Evolutionary conservation across 1,140 invertebrate genomes (phyloP).

Genomic region (Nephila pilipes): DNA sequence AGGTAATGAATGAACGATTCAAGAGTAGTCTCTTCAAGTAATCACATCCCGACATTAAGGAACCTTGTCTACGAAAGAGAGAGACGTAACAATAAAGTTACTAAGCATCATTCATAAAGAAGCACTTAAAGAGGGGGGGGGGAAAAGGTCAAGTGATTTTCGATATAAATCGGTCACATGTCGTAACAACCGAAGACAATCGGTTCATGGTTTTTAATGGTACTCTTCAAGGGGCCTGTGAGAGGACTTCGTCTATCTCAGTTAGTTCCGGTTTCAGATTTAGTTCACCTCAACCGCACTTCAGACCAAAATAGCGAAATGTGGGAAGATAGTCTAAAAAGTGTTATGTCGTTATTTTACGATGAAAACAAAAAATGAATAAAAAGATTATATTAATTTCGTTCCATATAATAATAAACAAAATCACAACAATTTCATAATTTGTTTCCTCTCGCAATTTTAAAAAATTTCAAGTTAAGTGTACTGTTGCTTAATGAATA

Average conservation of each 20-base stretch:
- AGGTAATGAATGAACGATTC: not conserved
- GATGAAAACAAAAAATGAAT: too few relatives aligned
- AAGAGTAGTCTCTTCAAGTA: not conserved
- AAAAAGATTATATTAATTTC: too few relatives aligned
- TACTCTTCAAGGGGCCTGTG: not conserved
- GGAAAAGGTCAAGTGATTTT: conserved; percentile 18
- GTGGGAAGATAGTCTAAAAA: not conserved
- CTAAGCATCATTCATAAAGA: not conserved
- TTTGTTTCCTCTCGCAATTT: too few relatives aligned
- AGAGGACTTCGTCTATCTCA: not conserved
- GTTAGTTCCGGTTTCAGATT: not conserved
- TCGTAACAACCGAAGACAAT: not conserved
- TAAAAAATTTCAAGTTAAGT: too few relatives aligned
- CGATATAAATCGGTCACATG: not conserved
- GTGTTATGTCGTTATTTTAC: not conserved
- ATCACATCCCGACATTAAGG: not conserved
- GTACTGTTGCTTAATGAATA: too few relatives aligned
- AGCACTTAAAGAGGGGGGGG: not conserved
- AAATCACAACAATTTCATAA: too few relatives aligned
- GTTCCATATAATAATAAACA: too few relatives aligned
- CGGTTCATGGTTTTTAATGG: not conserved
- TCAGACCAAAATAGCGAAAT: not conserved
- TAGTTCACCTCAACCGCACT: not conserved
- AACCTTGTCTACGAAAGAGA: not conserved
- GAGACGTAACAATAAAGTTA: not conserved